Conservation (phyloP, 2,797 vertebrate genomes). For the Iguana delicatissima region DNA sequence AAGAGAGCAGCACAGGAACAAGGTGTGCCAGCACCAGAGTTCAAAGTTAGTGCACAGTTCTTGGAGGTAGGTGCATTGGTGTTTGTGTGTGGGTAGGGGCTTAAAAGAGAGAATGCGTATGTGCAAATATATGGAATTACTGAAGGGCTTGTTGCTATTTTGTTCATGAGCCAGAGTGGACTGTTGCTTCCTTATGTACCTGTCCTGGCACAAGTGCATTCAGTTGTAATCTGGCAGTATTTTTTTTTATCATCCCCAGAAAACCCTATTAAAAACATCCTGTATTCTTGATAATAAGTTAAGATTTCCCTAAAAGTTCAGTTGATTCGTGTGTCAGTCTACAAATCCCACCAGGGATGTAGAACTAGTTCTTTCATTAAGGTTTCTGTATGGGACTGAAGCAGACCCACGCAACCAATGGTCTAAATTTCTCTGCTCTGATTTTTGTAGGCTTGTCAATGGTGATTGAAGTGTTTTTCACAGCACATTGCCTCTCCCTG, state of each 20-base stretch:
- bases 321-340: neutral
- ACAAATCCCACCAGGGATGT: neutral
- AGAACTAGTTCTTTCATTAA: neutral
- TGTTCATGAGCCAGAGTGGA: neutral
- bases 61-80: constrained; percentile 86
- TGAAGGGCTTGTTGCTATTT: neutral
- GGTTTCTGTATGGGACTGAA: neutral
- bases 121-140: neutral
- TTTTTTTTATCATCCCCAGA: neutral
- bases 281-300: neutral
- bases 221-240: neutral
- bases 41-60: constrained; percentile 99
- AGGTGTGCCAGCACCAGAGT: constrained; percentile 85
- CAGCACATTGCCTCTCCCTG: neutral
- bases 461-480: neutral
- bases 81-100: neutral
- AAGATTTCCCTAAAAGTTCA: neutral
- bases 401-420: neutral
- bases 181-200: neutral
- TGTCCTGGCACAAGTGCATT: neutral
- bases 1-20: constrained; percentile 79
- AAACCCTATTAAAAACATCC: neutral
- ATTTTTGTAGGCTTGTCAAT: neutral
- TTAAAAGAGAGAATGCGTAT: neutral
- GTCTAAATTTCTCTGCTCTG: neutral